phyloP scores from a whole-genome alignment of 2,888 invertebrate genomes.

The Drosophila lacicola region DNA sequence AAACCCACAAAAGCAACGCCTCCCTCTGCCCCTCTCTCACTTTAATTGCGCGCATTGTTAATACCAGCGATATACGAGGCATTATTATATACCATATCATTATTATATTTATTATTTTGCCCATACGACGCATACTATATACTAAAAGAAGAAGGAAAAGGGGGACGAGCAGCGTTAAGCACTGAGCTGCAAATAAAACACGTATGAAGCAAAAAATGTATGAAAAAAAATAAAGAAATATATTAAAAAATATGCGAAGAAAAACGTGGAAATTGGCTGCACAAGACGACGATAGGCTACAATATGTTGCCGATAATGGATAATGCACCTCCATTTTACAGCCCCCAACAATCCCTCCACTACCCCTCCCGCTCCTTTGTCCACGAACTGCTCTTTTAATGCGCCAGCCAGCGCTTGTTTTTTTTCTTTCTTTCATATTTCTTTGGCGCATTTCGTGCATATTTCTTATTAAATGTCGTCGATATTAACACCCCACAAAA shows the following conservation, averaged over 20 bases:
- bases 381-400: conserved; percentile 6
- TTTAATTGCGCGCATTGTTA: conserved; percentile 10
- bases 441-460: conserved; percentile 34
- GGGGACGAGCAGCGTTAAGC: not conserved
- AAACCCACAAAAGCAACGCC: not conserved
- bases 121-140: conserved; percentile 8
- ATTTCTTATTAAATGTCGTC: conserved; percentile 55
- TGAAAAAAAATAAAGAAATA: not conserved
- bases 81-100: conserved; percentile 7
- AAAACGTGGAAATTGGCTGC: conserved; percentile 27
- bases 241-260: not conserved
- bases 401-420: conserved; percentile 4
- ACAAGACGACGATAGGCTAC: conserved; percentile 37
- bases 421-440: not conserved
- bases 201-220: not conserved
- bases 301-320: conserved; percentile 56
- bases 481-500: conserved; percentile 57
- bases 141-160: not conserved
- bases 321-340: conserved; percentile 33
- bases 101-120: conserved; percentile 17
- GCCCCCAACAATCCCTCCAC: not conserved
- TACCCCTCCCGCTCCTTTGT: no score
- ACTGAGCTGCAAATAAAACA: conserved; percentile 29
- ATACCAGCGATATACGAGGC: conserved; percentile 4
- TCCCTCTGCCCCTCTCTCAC: not conserved